Percentiles rank a stretch among this genome's conserved stretches.
These are phyloP conservation scores for Stenurella melanura DNA, from an alignment of 2,888 invertebrate species.

Conservation along the genomic window DNA sequence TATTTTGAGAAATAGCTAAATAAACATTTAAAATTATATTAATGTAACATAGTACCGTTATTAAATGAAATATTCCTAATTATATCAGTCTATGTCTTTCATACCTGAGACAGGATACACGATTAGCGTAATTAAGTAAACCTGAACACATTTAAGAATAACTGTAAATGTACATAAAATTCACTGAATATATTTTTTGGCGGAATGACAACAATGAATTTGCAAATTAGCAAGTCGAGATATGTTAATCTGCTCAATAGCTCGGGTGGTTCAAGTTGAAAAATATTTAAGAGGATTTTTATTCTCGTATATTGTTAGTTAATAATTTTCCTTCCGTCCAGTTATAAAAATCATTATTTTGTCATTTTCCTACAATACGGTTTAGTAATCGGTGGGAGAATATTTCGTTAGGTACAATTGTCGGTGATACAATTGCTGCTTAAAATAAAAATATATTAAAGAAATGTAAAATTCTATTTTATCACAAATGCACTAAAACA, in stretches of 20 bases:
- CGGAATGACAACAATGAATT: conserved; percentile 34
- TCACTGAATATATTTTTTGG: conserved; percentile 33
- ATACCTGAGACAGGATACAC: conserved; percentile 21
- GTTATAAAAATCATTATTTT: no score
- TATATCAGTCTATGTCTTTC: conserved; percentile 4
- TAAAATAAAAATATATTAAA: no score
- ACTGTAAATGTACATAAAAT: conserved; percentile 39
- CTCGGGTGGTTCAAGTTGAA: conserved; percentile 2
- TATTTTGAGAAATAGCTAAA: neutral
- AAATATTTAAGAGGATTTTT: neutral
- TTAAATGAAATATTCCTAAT: conserved; percentile 17
- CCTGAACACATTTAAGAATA: conserved; percentile 26
- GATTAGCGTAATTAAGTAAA: conserved; percentile 16
- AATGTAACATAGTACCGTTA: neutral
- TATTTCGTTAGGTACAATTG: no score
- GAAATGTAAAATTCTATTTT: no score
- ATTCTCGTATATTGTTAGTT: no score
- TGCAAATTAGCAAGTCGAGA: conserved; percentile 39
- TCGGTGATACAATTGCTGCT: no score
- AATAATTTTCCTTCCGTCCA: no score
- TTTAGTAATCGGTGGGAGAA: no score
- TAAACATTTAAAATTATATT: neutral
- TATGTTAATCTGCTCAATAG: conserved; percentile 37
- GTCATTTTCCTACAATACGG: no score
- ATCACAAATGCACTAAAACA: no score